Evolutionary conservation across 2,113 vertebrate genomes (phyloP).

Genomic region (Passer montanus): DNA sequence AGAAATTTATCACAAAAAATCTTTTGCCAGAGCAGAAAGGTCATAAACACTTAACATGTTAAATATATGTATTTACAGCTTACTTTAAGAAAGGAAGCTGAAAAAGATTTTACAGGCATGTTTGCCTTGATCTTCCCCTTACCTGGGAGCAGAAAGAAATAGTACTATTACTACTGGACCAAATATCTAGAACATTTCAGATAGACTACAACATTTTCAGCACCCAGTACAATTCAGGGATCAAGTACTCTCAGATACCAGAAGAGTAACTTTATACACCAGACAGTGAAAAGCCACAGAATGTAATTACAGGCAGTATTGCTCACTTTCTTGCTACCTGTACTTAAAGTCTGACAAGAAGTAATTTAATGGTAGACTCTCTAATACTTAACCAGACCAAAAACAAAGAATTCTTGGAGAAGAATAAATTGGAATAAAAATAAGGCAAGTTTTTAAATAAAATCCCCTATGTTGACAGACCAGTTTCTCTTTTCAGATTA

Average conservation of each 20-base stretch:
- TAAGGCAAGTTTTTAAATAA: background rate
- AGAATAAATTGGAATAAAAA: slow-evolving; percentile 17
- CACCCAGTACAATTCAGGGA: background rate
- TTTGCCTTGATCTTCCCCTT: background rate
- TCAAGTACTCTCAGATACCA: background rate
- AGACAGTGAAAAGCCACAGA: background rate
- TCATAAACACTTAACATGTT: background rate
- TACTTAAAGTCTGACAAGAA: background rate
- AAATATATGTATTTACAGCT: background rate
- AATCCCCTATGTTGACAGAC: background rate
- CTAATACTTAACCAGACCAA: background rate
- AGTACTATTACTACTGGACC: background rate
- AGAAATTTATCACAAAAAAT: background rate
- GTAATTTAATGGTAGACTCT: background rate
- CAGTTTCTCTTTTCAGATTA: background rate
- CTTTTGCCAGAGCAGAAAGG: background rate
- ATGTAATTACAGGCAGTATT: background rate
- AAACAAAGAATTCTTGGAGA: background rate
- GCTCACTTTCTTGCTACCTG: background rate
- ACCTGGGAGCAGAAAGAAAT: background rate
- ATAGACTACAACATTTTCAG: background rate
- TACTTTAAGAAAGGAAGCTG: background rate
- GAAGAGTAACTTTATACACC: background rate
- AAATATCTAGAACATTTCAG: background rate
- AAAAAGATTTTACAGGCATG: background rate